Conservation (phyloP, 2,113 vertebrate species). For the Elaphurus davidianus region DNA sequence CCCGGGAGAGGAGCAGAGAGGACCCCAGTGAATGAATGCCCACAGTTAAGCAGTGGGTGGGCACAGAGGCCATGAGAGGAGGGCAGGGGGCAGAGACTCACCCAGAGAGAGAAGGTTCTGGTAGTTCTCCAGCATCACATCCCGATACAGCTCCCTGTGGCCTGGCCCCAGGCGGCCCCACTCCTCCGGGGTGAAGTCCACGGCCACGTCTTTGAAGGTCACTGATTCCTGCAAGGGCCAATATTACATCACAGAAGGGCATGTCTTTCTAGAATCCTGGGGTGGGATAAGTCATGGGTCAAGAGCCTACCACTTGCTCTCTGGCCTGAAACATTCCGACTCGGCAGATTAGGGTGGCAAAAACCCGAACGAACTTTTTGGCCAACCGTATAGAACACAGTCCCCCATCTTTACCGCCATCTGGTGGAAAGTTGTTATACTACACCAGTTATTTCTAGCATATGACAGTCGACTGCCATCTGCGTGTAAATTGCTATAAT, state of each 20-base stretch:
- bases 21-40: accelerated
- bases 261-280: not conserved
- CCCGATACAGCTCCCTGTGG: not conserved
- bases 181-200: conserved; percentile 46
- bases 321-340: not conserved
- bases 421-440: not conserved
- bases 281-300: not conserved
- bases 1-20: no score
- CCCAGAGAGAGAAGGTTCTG: conserved; percentile 30
- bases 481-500: not conserved
- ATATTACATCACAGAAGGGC: not conserved
- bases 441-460: not conserved
- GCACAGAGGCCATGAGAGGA: not conserved
- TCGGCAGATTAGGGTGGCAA: not conserved
- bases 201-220: not conserved
- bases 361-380: not conserved
- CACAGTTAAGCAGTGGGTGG: not conserved
- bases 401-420: not conserved
- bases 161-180: not conserved
- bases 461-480: not conserved
- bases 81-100: not conserved
- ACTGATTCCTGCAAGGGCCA: not conserved
- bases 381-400: not conserved
- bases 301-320: not conserved
- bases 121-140: not conserved